Conservation (phyloP, 2,797 vertebrate genomes). For the Catamblyrhynchus diadema region DNA sequence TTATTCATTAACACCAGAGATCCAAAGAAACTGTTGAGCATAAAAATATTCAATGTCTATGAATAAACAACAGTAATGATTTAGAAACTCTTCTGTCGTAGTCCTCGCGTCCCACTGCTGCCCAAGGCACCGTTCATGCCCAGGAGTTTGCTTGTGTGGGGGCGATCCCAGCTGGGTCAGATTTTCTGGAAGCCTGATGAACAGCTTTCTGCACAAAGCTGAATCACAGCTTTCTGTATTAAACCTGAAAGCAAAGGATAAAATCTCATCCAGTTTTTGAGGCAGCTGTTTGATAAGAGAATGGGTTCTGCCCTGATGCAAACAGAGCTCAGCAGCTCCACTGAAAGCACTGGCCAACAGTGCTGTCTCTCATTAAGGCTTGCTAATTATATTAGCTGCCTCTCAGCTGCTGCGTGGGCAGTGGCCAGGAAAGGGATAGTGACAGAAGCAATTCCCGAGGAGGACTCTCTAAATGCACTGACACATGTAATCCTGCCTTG, state of each 20-base stretch:
- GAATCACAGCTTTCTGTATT: not conserved
- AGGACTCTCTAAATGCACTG: not conserved
- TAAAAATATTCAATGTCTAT: not conserved
- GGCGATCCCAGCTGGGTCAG: not conserved
- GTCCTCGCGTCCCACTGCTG: not conserved
- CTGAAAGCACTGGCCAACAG: not conserved
- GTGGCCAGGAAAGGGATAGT: slow-evolving; percentile 5
- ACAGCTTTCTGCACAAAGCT: not conserved
- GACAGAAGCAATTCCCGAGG: not conserved
- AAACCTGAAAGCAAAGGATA: not conserved
- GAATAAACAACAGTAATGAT: not conserved
- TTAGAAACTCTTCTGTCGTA: not conserved
- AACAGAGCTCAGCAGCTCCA: not conserved
- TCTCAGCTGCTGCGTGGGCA: not conserved
- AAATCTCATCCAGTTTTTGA: not conserved
- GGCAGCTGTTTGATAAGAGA: not conserved
- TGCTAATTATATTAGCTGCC: slow-evolving; percentile 29
- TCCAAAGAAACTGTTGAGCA: not conserved
- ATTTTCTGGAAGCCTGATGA: not conserved
- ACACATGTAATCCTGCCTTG: not conserved
- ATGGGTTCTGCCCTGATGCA: not conserved
- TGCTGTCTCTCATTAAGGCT: not conserved
- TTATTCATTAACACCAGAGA: not conserved
- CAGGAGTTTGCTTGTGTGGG: not conserved
- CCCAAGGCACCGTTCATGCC: not conserved